Evolutionary conservation across 1,140 invertebrate species (phyloP).

Genomic region (Bombus waltoni): DNA sequence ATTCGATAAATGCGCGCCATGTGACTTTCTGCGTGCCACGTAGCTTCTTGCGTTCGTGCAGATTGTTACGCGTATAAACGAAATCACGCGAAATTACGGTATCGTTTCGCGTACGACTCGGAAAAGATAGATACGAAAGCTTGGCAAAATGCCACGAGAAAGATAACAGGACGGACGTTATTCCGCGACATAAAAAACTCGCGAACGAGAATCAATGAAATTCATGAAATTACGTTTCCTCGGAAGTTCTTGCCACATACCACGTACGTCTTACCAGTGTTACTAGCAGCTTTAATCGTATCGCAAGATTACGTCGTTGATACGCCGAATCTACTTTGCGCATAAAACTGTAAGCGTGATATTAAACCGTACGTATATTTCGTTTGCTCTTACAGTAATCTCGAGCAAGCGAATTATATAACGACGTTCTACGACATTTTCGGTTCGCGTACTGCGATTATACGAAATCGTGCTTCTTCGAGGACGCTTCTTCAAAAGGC

Average conservation of each 20-base stretch:
- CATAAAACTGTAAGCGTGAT: no score
- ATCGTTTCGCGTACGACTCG: background rate
- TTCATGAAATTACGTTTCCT: conserved; percentile 1
- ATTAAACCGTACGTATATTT: no score
- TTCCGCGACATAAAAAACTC: background rate
- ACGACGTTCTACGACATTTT: no score
- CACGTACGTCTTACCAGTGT: background rate
- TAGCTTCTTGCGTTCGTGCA: background rate
- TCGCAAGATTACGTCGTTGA: background rate
- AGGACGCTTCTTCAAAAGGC: no score
- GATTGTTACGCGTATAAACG: background rate
- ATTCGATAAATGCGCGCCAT: no score
- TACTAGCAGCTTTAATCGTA: background rate
- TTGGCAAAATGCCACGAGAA: no score
- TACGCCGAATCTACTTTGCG: no score
- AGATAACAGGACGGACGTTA: background rate
- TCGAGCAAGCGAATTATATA: no score
- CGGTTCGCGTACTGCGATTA: no score
- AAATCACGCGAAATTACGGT: background rate
- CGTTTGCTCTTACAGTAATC: no score
- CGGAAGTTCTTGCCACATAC: background rate
- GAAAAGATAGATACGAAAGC: background rate
- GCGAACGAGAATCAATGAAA: background rate
- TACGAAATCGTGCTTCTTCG: no score
- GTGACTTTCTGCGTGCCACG: no score